Conservation (phyloP, 1,140 invertebrate genomes). For the Drosophila sucinea region DNA sequence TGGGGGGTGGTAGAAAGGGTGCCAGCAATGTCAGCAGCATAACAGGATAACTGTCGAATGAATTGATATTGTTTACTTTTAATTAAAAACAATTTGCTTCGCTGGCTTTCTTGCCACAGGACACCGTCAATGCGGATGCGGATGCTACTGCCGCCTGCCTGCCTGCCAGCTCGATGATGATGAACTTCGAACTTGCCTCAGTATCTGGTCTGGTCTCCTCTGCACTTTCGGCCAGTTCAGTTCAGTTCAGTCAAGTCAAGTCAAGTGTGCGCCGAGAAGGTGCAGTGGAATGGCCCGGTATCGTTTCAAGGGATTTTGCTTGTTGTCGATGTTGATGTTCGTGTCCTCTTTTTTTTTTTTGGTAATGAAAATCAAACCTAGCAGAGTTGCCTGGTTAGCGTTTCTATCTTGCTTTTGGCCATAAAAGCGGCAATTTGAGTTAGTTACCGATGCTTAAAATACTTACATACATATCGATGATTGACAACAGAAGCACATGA, state of each 20-base stretch:
- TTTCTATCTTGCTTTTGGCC: constrained; percentile 15
- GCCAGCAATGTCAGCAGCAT: constrained; percentile 64
- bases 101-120: constrained; percentile 74
- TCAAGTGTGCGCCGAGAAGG: constrained; percentile 12
- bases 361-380: constrained; percentile 62
- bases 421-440: neutral
- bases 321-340: constrained; percentile 44
- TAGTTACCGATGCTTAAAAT: constrained; percentile 3
- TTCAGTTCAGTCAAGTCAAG: neutral
- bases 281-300: neutral
- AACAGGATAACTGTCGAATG: constrained; percentile 80
- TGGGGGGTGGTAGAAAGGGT: neutral
- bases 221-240: constrained; percentile 12
- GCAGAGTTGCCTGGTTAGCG: constrained; percentile 11
- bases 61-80: constrained; percentile 81
- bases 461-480: neutral
- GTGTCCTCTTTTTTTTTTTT: constrained; percentile 25
- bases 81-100: constrained; percentile 81
- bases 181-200: constrained; percentile 16
- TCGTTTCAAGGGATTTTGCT: constrained; percentile 18
- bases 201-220: constrained; percentile 13
- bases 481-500: neutral
- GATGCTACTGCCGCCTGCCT: constrained; percentile 5
- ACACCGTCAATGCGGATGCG: constrained; percentile 30
- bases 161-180: constrained; percentile 18